Evolutionary conservation across 2,888 invertebrate genomes (phyloP).

Genomic region (Uloborus plumipes): DNA sequence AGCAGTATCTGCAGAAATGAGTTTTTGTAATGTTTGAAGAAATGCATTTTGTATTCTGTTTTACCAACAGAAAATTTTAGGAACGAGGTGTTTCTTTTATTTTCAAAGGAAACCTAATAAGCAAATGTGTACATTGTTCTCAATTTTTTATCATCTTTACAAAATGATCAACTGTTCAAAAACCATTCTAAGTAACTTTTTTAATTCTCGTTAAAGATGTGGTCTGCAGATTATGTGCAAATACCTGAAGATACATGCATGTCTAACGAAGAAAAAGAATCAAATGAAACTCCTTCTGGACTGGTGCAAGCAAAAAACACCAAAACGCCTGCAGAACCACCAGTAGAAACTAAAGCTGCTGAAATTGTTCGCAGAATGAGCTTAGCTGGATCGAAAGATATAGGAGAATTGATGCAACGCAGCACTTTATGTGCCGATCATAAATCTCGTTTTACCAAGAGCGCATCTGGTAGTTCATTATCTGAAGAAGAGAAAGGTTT

Average conservation of each 20-base stretch:
- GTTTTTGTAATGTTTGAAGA: too few relatives aligned
- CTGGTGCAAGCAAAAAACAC: slow-evolving; percentile 72
- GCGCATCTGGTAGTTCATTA: slow-evolving; percentile 89
- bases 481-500: slow-evolving; percentile 77
- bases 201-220: slow-evolving; percentile 80
- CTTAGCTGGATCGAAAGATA: slow-evolving; percentile 62
- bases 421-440: slow-evolving; percentile 53
- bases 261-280: slow-evolving; percentile 18
- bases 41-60: too few relatives aligned
- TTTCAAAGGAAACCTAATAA: too few relatives aligned
- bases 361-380: slow-evolving; percentile 68
- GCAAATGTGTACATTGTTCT: too few relatives aligned
- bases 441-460: slow-evolving; percentile 75
- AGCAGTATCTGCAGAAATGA: too few relatives aligned
- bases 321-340: slow-evolving; percentile 6
- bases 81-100: too few relatives aligned
- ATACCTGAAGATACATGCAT: slow-evolving; percentile 77
- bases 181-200: too few relatives aligned
- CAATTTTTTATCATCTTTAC: too few relatives aligned
- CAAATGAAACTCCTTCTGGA: slow-evolving; percentile 68
- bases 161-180: too few relatives aligned
- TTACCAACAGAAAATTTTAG: too few relatives aligned
- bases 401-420: slow-evolving; percentile 52
- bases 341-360: slow-evolving; percentile 64
- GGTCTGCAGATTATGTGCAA: slow-evolving; percentile 95